Base-by-base conservation (phyloP, 1,140 invertebrate genomes). In the honey bee (Apis mellifera) region DNA sequence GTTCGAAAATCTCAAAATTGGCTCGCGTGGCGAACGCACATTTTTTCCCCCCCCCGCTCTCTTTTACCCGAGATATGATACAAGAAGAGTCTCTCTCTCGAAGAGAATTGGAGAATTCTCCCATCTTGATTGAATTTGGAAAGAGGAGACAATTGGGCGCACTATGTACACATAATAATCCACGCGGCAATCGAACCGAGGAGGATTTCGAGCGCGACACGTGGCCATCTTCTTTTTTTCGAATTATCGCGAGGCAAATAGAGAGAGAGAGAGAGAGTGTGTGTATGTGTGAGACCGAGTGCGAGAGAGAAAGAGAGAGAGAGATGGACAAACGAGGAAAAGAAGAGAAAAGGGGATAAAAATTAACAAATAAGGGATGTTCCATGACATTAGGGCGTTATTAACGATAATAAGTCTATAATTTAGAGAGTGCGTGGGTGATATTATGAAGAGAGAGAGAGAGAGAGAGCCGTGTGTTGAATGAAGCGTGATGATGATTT, bases 321-420 rank as follows among this genome's bases (percentile, higher is more conserved):
- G 15, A 19, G 9, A 60, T 60, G 62, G 71, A 19, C 54, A 54
- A 64, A 72, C 59, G 81, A 78, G 52, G 70, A 54, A 65, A 75
- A 89, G 83, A 85, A 76, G 21, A 86, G 83, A 74, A 77, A 62
- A 19, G n/a, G 32, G 32, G 32, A 42, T 5, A 7, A 23, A 26
- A 17, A 19, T 62, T 75, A 26, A 62, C 85, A 81, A 75, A 84
- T 87, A 85, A 90, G 88, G 79, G 84, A 88, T 91, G 89, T 93
- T 92, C 89, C 92, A 93, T 92, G 91, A 92, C 90, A 92, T 91
- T 90, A 91, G 82, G 83, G 76, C 78, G 88, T 89, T 91, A 73
- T 54, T 59, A 55, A 90, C 81, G 75, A 85, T 83, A 75, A 68
- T 82, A 82, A 76, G 64, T 82, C 54, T 57, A 75, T 21, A 62